Evolutionary conservation across 2,797 vertebrate species (phyloP).

Genomic region (Chanos chanos): DNA sequence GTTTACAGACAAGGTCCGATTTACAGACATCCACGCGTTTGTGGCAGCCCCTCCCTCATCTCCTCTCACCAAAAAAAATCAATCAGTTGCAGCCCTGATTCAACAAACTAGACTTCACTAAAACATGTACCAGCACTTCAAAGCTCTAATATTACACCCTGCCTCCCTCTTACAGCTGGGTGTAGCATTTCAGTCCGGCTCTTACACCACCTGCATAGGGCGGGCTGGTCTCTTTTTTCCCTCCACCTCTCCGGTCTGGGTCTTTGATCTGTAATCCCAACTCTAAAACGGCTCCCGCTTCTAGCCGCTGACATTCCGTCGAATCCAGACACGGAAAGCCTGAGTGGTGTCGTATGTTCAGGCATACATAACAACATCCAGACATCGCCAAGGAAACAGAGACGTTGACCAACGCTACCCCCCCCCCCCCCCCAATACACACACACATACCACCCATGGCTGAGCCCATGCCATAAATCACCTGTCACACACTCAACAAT

Average conservation of each 20-base stretch:
- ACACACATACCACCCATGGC: too few species aligned
- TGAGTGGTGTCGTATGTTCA: constrained; percentile 44
- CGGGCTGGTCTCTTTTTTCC: constrained; percentile 46
- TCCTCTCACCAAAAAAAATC: constrained; percentile 31
- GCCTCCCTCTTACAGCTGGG: constrained; percentile 54
- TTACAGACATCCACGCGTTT: constrained; percentile 11
- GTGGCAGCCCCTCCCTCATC: neutral
- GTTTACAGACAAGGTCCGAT: constrained; percentile 14
- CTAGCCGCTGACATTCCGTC: too few species aligned
- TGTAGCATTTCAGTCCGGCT: constrained; percentile 48
- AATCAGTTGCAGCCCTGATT: constrained; percentile 63
- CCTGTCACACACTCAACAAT: constrained; percentile 46
- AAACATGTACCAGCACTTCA: constrained; percentile 55
- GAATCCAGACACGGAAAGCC: constrained; percentile 37
- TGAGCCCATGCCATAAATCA: constrained; percentile 59
- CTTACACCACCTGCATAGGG: constrained; percentile 64
- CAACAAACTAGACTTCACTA: constrained; percentile 73
- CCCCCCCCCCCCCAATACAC: too few species aligned
- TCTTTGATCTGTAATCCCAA: constrained; percentile 74
- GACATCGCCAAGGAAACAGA: constrained; percentile 42
- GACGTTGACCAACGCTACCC: constrained; percentile 30
- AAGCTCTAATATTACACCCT: constrained; percentile 50
- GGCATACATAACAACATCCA: constrained; percentile 60
- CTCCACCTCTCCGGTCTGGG: constrained; percentile 34
- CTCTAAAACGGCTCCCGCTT: constrained; percentile 17